Evolutionary conservation across 2,888 invertebrate species (phyloP).

Genomic region (Tiphia femorata): DNA sequence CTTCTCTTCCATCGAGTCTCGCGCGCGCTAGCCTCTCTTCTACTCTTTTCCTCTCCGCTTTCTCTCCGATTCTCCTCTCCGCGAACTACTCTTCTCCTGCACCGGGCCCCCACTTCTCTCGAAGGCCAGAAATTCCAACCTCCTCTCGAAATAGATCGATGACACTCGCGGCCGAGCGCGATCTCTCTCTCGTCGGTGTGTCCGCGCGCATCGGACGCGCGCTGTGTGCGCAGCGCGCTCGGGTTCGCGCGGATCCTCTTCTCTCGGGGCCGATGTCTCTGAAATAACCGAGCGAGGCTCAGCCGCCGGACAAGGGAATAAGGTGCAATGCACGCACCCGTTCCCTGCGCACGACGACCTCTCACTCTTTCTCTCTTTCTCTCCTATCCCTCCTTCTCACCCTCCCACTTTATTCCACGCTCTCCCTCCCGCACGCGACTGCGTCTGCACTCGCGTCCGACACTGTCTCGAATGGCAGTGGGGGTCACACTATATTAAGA

Average conservation of each 20-base stretch:
- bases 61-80: constrained; percentile 13
- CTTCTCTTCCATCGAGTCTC: too few species aligned
- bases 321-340: constrained; percentile 53
- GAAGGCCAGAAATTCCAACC: constrained; percentile 66
- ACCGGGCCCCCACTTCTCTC: constrained; percentile 37
- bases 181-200: constrained; percentile 53
- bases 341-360: constrained; percentile 31
- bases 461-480: constrained; percentile 60
- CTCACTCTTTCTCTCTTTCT: constrained; percentile 3
- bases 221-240: constrained; percentile 6
- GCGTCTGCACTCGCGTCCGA: constrained; percentile 49
- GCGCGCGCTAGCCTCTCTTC: too few species aligned
- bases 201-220: constrained; percentile 35
- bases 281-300: constrained; percentile 52
- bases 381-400: constrained; percentile 9
- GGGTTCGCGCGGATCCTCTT: constrained; percentile 10
- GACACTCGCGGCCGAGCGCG: constrained; percentile 65
- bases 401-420: constrained; percentile 13
- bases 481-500: constrained; percentile 69
- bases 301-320: constrained; percentile 48
- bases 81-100: constrained; percentile 16
- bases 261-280: constrained; percentile 50
- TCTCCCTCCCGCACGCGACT: constrained; percentile 6
- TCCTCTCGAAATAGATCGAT: constrained; percentile 68
- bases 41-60: constrained; percentile 5